A percentile compares a stretch with the other conserved stretches of the same genome.
Evolutionary conservation across 1,140 invertebrate genomes (phyloP).

Genomic region (Diplogasteroides magnus): DNA sequence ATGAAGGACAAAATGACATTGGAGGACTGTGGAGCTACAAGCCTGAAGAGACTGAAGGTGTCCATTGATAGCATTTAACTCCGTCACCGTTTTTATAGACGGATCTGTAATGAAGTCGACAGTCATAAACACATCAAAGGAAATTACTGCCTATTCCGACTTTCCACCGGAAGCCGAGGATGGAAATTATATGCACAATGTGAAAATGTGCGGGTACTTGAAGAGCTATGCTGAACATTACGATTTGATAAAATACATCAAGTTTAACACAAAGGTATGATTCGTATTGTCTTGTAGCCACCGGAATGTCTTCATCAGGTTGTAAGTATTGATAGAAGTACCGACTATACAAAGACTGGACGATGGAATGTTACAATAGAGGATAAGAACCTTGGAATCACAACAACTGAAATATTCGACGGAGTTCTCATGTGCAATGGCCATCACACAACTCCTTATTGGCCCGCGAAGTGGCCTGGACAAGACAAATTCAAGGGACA

Average conservation of each 20-base stretch:
- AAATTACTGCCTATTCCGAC: slow-evolving; percentile 58
- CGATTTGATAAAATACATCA: slow-evolving; percentile 37
- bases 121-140: slow-evolving; percentile 58
- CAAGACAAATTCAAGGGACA: slow-evolving; percentile 56
- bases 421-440: slow-evolving; percentile 28
- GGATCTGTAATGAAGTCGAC: slow-evolving; percentile 55
- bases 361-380: background rate
- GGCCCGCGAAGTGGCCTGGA: slow-evolving; percentile 15
- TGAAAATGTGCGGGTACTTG: slow-evolving; percentile 53
- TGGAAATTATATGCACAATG: slow-evolving; percentile 57
- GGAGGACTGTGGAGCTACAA: slow-evolving; percentile 37
- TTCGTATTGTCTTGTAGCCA: no score
- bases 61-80: no score
- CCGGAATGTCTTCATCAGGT: background rate
- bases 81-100: no score
- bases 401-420: slow-evolving; percentile 53
- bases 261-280: slow-evolving; percentile 38
- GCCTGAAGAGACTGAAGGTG: slow-evolving; percentile 24
- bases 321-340: background rate
- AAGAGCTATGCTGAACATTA: slow-evolving; percentile 54
- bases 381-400: slow-evolving; percentile 12
- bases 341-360: slow-evolving; percentile 32
- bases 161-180: slow-evolving; percentile 56
- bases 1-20: slow-evolving; percentile 26
- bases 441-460: slow-evolving; percentile 24